Evolutionary conservation across 2,113 vertebrate species (phyloP).

Genomic region (Syngnathus scovelli): DNA sequence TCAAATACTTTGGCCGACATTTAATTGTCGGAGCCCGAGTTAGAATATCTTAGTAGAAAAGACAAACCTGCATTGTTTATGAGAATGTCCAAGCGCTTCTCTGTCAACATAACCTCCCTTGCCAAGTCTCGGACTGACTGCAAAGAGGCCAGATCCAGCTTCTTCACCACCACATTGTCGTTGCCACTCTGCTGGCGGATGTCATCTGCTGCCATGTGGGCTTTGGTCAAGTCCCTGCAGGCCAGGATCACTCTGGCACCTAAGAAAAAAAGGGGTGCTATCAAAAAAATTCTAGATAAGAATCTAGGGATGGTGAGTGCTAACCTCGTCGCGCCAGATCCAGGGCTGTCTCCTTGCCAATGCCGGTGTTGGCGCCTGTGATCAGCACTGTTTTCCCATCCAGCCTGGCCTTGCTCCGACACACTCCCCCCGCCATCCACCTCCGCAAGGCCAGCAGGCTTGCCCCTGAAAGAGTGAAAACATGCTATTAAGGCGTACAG

Average conservation of each 20-base stretch:
- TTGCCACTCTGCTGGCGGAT: constrained; percentile 63
- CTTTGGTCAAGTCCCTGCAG: constrained; percentile 65
- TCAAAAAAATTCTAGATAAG: not conserved
- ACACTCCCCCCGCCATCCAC: constrained; percentile 58
- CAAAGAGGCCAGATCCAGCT: constrained; percentile 63
- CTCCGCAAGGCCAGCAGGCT: constrained; percentile 51
- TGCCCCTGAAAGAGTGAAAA: constrained; percentile 30
- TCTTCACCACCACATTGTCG: constrained; percentile 60
- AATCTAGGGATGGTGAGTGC: not conserved
- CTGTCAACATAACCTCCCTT: constrained; percentile 46
- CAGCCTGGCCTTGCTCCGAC: constrained; percentile 59
- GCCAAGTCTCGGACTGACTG: constrained; percentile 63
- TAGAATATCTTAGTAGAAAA: not conserved
- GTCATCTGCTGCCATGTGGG: constrained; percentile 56
- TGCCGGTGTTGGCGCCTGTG: constrained; percentile 72
- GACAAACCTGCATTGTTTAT: constrained; percentile 70
- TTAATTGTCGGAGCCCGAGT: no score
- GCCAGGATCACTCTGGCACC: constrained; percentile 71
- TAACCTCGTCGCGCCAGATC: constrained; percentile 67
- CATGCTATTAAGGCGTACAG: not conserved
- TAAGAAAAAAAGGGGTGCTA: not conserved
- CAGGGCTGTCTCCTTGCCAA: constrained; percentile 69
- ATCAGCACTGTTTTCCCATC: constrained; percentile 71
- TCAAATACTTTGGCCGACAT: no score
- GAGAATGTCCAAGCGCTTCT: constrained; percentile 62